Evolutionary conservation across 2,888 invertebrate genomes (phyloP), one percentile per base, ranked within the genome.

Genomic region (Amorpha juglandis): DNA sequence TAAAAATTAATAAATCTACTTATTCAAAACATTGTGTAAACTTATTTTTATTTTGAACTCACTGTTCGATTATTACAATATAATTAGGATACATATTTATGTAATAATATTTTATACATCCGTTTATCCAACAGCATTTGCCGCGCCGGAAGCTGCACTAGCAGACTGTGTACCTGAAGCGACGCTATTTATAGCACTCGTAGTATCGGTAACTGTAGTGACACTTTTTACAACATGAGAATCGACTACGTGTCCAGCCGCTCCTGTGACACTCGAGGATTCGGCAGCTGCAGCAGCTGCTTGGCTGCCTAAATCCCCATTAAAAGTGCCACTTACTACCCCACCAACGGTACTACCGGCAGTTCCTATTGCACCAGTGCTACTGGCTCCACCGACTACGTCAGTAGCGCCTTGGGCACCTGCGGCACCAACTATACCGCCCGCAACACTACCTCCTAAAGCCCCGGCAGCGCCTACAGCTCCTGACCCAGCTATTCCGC

Each of bases 151-250:
- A 19, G 38, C 6, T 12, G 38, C 19, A 19, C 42, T 42, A 42
- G 38, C 19, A 12, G 58, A 42, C 12, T 58, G 38, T 42, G 42
- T 3, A 7, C 4, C 58, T 1, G 42, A 38, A 38, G 42, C 42
- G 9, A 50, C 19, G 50, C 19, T 50, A 21, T 42, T 42, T 42
- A 38, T 12, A 11, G 12, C 38, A 58, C 19, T 42, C 42, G 58
- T n/a, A 35, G 53, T 58, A 42, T 58, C 58, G 19, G 58, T 58
- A 11, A 42, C 38, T 8, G 38, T 58, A 42, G 58, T 58, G 19
- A 58, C 6, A 58, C 58, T 58, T 19, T 58, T 58, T 58, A 42
- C 58, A 58, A 58, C 42, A 7, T 65, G 58, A 19, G 58, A 42
- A 19, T 58, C 12, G 6, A 42, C 38, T 4, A 38, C 6, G 1